Conservation (phyloP, 2,888 invertebrate genomes). For the Cantharis flavilabris region DNA sequence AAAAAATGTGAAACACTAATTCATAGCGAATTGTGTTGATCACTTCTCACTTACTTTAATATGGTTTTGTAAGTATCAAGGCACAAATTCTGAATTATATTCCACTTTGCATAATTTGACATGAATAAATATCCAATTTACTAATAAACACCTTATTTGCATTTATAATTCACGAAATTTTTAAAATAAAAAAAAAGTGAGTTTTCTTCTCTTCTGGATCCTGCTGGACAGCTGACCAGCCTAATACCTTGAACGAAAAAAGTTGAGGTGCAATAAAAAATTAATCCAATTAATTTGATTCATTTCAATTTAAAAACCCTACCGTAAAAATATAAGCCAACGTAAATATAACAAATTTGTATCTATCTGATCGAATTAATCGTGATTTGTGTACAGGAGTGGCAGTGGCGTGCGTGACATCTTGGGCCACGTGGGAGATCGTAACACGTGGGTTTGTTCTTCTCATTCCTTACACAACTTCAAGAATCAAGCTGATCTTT, state of each 20-base stretch:
- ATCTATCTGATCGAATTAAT: conserved; percentile 27
- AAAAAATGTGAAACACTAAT: not conserved
- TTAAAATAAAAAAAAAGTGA: too few species aligned
- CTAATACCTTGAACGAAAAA: not conserved
- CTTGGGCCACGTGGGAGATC: conserved; percentile 46
- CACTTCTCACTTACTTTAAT: not conserved
- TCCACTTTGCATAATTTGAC: not conserved
- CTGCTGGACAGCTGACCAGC: too few species aligned
- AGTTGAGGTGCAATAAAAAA: not conserved
- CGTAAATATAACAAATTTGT: not conserved
- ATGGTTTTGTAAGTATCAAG: not conserved
- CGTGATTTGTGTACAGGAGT: conserved; percentile 43
- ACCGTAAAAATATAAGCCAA: not conserved
- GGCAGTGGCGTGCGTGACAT: conserved; percentile 47
- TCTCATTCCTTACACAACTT: conserved; percentile 36
- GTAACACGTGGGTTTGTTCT: conserved; percentile 45
- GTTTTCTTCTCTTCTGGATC: too few species aligned
- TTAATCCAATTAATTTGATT: not conserved
- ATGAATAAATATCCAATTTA: not conserved
- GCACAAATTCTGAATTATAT: not conserved
- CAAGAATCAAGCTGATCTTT: conserved; percentile 37
- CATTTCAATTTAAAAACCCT: not conserved
- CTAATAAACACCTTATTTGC: not conserved
- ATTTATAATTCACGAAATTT: not conserved
- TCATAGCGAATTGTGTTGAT: not conserved